phyloP scores from a whole-genome alignment of 2,113 vertebrate genomes.

The Motacilla tschutschensis region DNA sequence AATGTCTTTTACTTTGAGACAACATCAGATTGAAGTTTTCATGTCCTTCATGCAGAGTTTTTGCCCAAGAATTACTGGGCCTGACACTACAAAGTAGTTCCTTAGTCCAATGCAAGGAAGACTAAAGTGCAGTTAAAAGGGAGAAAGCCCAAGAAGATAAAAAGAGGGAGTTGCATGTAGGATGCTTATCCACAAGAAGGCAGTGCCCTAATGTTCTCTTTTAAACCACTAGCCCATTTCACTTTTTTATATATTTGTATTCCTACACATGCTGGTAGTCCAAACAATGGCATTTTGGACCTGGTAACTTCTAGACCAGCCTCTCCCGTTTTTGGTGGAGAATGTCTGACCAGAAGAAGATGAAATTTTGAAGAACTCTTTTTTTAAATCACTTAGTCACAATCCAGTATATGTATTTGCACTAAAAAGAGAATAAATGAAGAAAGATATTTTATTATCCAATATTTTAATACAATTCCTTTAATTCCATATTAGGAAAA shows the following conservation, averaged over 20 bases:
- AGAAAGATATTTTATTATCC: neutral
- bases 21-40: neutral
- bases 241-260: neutral
- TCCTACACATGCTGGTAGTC: neutral
- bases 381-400: neutral
- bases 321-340: neutral
- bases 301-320: neutral
- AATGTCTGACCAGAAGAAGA: conserved; percentile 25
- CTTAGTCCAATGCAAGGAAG: neutral
- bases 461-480: neutral
- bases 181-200: neutral
- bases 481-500: neutral
- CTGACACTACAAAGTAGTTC: neutral
- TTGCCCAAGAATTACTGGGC: neutral
- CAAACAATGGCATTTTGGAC: neutral
- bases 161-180: neutral
- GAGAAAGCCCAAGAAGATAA: neutral
- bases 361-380: neutral
- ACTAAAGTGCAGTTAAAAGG: neutral
- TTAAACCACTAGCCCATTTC: neutral
- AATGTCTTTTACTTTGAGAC: neutral
- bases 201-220: neutral
- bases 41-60: neutral
- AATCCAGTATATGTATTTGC: conserved; percentile 2
- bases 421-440: neutral